Evolutionary conservation across 2,888 invertebrate species (phyloP).

Genomic region (Diarsia dahlii): DNA sequence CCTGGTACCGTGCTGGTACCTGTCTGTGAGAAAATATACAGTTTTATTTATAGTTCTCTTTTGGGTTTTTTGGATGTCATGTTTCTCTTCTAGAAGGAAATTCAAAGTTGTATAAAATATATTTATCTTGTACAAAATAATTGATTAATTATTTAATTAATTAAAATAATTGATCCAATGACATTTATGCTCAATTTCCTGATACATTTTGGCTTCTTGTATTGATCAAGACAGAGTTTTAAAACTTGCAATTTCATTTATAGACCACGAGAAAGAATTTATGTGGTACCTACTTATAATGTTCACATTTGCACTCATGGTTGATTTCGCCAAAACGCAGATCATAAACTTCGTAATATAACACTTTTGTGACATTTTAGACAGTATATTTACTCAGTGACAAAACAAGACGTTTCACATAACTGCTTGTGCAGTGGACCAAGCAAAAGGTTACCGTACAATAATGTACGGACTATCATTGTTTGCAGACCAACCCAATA

Average conservation of each 20-base stretch:
- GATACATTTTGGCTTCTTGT: too few species aligned
- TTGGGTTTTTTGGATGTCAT: neutral
- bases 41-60: neutral
- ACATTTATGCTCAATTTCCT: neutral
- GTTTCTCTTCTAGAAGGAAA: neutral
- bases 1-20: constrained; percentile 65
- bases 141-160: too few species aligned
- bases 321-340: constrained; percentile 8
- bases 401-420: constrained; percentile 42
- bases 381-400: constrained; percentile 35
- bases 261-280: neutral
- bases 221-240: neutral
- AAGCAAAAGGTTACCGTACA: constrained; percentile 37
- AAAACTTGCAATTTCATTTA: neutral
- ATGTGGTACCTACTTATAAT: too few species aligned
- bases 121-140: neutral
- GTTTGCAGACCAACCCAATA: constrained; percentile 25
- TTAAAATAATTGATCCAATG: neutral
- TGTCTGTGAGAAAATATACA: constrained; percentile 15
- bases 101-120: neutral
- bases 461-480: constrained; percentile 33
- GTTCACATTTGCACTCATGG: neutral
- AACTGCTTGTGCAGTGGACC: constrained; percentile 21
- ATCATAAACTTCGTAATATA: constrained; percentile 3
- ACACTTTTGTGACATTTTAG: constrained; percentile 40